Evolutionary conservation across 2,888 invertebrate species (phyloP).

Genomic region (Julus scanicus): DNA sequence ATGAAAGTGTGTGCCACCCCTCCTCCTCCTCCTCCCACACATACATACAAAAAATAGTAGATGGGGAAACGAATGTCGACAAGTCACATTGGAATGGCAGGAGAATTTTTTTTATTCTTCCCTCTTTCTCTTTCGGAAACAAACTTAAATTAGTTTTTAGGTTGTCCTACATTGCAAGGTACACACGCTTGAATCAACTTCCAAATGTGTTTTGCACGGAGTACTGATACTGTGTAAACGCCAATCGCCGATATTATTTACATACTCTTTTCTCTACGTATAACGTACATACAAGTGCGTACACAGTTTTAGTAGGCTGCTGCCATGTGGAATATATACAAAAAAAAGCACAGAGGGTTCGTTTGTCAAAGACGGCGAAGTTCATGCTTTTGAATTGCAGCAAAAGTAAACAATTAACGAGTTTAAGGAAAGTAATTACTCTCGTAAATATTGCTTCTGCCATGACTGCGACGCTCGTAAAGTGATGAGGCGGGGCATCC

Average conservation of each 20-base stretch:
- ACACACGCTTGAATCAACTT: constrained; percentile 1
- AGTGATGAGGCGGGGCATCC: no score
- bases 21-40: no score
- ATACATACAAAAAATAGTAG: background rate
- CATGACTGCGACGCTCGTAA: no score
- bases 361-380: background rate
- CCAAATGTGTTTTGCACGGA: background rate
- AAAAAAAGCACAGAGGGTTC: background rate
- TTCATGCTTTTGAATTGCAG: background rate
- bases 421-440: background rate
- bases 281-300: background rate
- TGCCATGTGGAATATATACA: background rate
- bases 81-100: background rate
- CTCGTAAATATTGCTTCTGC: background rate
- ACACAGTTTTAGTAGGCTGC: background rate
- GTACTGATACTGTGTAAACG: background rate
- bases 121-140: background rate
- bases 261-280: background rate
- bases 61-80: background rate
- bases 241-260: background rate
- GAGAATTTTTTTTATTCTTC: background rate
- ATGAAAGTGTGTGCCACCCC: background rate
- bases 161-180: background rate
- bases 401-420: background rate
- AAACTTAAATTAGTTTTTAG: background rate